Evolutionary conservation across 2,888 invertebrate genomes (phyloP), one percentile per base, ranked within the genome.

Genomic region (Orthonevra nobilis): DNA sequence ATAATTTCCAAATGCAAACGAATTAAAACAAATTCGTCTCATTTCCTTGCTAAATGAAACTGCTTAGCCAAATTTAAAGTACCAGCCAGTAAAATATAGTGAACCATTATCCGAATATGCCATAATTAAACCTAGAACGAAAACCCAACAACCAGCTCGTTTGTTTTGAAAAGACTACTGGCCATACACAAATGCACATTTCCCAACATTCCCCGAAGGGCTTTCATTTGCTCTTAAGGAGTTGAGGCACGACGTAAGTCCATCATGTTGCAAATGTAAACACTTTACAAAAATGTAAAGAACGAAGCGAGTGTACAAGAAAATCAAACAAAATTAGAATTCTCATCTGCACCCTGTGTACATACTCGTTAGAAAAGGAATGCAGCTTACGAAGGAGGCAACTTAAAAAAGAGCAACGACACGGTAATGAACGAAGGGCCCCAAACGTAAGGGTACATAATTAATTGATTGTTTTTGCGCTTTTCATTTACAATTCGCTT

Each of bases 401-500:
- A 23, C 28, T 30, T 26, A 36, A 36, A 70, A 70, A 34, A 4
- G 70, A 64, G 58, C 70, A 70, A 46, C 56, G 50, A 15, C 42
- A 40, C 2, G 38, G 10, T 40, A 52, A 44, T 14, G n/a, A n/a
- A n/a, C n/a, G 19, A 52, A 50, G 46, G 52, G 32, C 77, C 38
- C 32, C 46, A 19, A 36, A 36, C 38, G 23, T 46, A 46, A 60
- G 54, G 61, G 69, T 70, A 70, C 70, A 77, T 72, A 70, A 77
- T 77, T 70, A 72, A 77, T 77, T 70, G 77, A 77, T 72, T 77
- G 52, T 56, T 70, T 70, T 74, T 70, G 44, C 64, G 52, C 64
- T 56, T 64, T 64, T 60, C 52, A n/a, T 32, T 56, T 32, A 26
- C 56, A 63, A 63, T 63, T 69, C 36, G 28, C 19, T 46, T 46